Evolutionary conservation across 2,113 vertebrate genomes (phyloP), one percentile per base, ranked within the genome.

Genomic region (Cynopterus brachyotis): DNA sequence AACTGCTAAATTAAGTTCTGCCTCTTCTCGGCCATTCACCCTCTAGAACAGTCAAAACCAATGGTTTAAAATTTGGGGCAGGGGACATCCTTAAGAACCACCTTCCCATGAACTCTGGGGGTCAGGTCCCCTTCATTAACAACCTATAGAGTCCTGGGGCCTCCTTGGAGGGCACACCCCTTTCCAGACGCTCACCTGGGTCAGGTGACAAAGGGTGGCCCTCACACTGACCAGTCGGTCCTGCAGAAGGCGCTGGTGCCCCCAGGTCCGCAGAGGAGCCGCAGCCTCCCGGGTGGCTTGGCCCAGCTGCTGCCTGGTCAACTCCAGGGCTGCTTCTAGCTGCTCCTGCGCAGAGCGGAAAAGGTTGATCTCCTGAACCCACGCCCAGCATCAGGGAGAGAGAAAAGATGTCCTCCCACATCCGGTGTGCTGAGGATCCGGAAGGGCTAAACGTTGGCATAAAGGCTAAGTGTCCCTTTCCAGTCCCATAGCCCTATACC

Each of bases 201-300:
- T 98, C 32, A 99, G 97, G 28, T 99, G 99, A 94, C 99, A 99
- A 89, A 99, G 99, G 72, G 99, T 97, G 72, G 99, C 99, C 69
- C 99, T 98, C 93, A 99, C 99, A 9, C 99, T 99, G 94, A 99
- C 99, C 97, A 99, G 98, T 12, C 99, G 99, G 59, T 99, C 99
- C 96, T 99, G 99, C 26, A 99, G 98, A 93, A 99, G 98, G 96
- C 98, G 98, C 96, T 99, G 99, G 97, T 98, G 99, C 67, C 98
- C 98, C 91, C 98, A 97, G 15, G 98, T 98, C 59, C 98, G 98
- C 28, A 99, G 98, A 22, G 94, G 84, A 3, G 95, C 94, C 1
- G 28, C 57, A 1, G 96, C 94, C 6, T 98, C 98, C 59, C 98
- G 83, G 94, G 97, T 94, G 83, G 99, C 53, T 98, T 98, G 15